Evolutionary conservation across 2,888 invertebrate genomes (phyloP), one percentile per base, ranked within the genome.

Genomic region (Tenthredo notha): DNA sequence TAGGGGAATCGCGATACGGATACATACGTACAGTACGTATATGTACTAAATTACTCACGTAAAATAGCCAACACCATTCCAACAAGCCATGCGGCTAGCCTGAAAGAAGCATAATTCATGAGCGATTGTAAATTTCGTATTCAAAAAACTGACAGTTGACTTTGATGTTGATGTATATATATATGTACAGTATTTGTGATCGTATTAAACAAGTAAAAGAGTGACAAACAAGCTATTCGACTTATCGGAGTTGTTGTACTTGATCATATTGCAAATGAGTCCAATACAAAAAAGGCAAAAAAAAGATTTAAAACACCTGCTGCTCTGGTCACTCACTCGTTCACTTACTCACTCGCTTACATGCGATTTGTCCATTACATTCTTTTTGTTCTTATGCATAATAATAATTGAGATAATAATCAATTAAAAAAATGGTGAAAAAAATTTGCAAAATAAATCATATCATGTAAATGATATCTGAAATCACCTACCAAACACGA

Each of bases 31-130:
- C 47, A 47, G 54, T 12, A 77, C 33, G 29, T 50, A 33, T 54
- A 3, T 50, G 18, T 47, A 54, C 9, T 37, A 15, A 70, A 80
- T 80, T 90, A 91, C 91, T 91, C 88, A 91, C 91, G 91, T 86
- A 91, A 86, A 33, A 85, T 85, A 21, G 88, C 89, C n/a, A 90
- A 70, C n/a, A 88, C 87, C 40, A 84, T 82, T 58, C 85, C 85
- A 47, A 88, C 82, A 50, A 91, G 86, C 74, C 86, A 74, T 83
- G 88, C 89, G 85, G 84, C 86, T 61, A 90, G 85, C 86, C 91
- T 91, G 85, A 10, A 90, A 89, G 50, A 85, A 84, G 37, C 82
- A 61, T 50, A 82, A 80, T 75, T 80, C 74, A 43, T 67, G 15
- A 65, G 33, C 65, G 58, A 77, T 72, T 21, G 25, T 43, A n/a